A percentile compares a stretch with the other conserved stretches of the same genome.
phyloP scores from a whole-genome alignment of 2,797 vertebrate species.

The Tokudaia muenninki region DNA sequence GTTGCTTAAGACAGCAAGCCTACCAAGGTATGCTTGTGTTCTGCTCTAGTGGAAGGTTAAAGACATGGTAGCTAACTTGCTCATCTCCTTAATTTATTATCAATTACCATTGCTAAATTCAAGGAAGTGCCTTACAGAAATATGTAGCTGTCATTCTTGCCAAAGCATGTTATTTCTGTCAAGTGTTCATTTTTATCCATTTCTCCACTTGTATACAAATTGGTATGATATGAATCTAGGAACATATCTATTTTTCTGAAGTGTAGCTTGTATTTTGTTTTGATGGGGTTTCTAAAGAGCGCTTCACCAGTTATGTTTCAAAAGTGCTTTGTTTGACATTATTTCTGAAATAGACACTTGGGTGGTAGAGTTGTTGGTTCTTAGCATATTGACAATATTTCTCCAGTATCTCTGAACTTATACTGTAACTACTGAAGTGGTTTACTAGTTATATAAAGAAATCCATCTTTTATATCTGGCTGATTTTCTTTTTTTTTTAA shows the following conservation, averaged over 20 bases:
- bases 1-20: not conserved
- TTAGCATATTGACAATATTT: not conserved
- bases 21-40: not conserved
- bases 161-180: not conserved
- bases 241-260: not conserved
- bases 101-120: not conserved
- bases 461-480: not conserved
- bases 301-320: not conserved
- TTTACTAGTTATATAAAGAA: not conserved
- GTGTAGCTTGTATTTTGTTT: constrained; percentile 1
- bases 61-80: not conserved
- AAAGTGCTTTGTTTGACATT: not conserved
- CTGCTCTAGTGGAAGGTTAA: not conserved
- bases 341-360: not conserved
- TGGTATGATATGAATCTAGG: not conserved
- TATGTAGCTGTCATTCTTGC: not conserved
- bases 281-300: not conserved
- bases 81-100: not conserved
- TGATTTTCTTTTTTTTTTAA: too few species aligned
- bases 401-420: not conserved
- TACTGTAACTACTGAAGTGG: not conserved
- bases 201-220: not conserved
- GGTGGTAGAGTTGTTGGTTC: not conserved
- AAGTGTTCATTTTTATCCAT: not conserved
- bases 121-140: not conserved